phyloP scores from a whole-genome alignment of 2,113 vertebrate species.

The Lepus timidus region DNA sequence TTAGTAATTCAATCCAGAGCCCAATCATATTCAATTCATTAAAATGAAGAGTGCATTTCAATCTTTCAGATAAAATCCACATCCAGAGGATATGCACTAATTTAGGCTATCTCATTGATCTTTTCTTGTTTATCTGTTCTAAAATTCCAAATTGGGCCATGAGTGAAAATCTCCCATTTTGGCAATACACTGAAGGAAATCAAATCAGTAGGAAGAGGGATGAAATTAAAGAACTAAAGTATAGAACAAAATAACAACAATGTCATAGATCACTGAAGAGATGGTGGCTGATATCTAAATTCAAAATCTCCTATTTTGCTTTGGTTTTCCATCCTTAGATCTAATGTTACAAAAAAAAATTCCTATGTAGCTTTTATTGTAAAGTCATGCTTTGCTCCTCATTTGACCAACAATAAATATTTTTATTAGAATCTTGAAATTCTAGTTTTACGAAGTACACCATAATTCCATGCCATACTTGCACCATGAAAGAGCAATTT shows the following conservation, averaged over 20 bases:
- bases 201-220: neutral
- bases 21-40: conserved; percentile 53
- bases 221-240: neutral
- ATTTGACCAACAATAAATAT: neutral
- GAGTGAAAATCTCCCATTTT: neutral
- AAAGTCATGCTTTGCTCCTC: neutral
- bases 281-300: neutral
- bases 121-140: neutral
- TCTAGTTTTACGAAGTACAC: neutral
- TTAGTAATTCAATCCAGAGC: conserved; percentile 56
- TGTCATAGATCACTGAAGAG: neutral
- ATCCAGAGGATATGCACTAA: neutral
- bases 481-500: neutral
- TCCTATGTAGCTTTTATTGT: neutral
- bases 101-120: conserved; percentile 10
- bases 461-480: neutral
- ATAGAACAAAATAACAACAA: neutral
- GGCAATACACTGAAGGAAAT: neutral
- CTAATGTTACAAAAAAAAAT: neutral
- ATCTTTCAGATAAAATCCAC: conserved; percentile 23
- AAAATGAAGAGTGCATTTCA: conserved; percentile 52
- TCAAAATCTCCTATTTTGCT: neutral
- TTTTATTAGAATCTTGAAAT: conserved; percentile 20
- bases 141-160: neutral
- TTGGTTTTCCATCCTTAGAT: neutral